Percentiles rank a stretch among this genome's conserved stretches.
Conservation (phyloP, 2,797 vertebrate species). For the Pelobates cultripes region DNA sequence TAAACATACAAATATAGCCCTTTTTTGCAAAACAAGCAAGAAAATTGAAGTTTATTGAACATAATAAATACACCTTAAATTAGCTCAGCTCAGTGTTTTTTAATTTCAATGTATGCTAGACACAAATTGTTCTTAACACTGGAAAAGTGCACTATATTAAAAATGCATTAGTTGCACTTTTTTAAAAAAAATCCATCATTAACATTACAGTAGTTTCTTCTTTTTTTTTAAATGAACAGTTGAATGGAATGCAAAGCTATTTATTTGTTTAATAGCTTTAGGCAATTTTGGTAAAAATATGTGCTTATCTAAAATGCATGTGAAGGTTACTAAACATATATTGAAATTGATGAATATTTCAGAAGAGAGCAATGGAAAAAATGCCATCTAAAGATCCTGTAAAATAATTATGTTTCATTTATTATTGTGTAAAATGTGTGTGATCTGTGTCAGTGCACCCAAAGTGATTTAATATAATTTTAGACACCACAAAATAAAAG, state of each 20-base stretch:
- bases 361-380: background rate
- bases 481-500: background rate
- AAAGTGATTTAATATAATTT: background rate
- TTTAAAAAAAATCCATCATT: background rate
- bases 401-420: background rate
- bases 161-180: background rate
- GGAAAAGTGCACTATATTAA: background rate
- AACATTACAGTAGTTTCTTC: background rate
- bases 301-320: background rate
- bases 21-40: background rate
- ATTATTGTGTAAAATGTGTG: background rate
- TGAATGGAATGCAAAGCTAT: slow-evolving; percentile 1
- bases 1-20: background rate
- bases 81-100: no score
- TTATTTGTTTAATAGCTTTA: slow-evolving; percentile 8
- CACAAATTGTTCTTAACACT: background rate
- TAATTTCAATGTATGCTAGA: background rate
- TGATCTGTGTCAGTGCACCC: no score
- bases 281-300: background rate
- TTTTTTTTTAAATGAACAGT: background rate
- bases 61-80: no score
- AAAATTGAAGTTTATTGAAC: background rate
- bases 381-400: no score
- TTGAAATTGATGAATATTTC: background rate
- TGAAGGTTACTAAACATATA: background rate